Base-by-base conservation (phyloP, 2,888 invertebrate species). In the Ormyrus rosae region DNA sequence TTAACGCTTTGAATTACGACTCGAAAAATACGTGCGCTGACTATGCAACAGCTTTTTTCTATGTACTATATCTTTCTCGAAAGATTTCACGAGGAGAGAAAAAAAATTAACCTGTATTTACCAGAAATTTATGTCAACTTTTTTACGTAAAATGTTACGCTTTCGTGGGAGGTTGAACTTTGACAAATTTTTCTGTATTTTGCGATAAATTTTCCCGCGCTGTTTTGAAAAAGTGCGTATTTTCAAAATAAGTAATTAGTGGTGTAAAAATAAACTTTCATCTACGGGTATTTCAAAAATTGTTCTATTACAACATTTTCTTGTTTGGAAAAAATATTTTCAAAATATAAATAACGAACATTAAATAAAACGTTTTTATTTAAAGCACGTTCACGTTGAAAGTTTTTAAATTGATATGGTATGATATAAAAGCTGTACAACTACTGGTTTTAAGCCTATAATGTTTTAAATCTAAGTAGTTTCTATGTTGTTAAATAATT, bases 101-200 rank as follows among this genome's bases (percentile, higher is more conserved):
- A 69, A 70, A 70, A 34, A 34, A n/a, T n/a, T n/a, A n/a, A 0
- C 63, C 64, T 55, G 56, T 48, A 63, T 46, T 70, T 70, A 53
- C 68, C 5, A 5, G 34, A 53, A 76, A 76, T 76, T 51, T 58
- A 68, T 68, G 46, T 50, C 53, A 60, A 51, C 68, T 74, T 73
- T 73, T 73, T 55, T 50, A 11, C n/a, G 19, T 55, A 45, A 73
- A 73, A 55, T 55, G 13, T 55, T 64, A 10, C 8, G 19, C 19
- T 53, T 53, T 53, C 34, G 8, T 11, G 9, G 5, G 67, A 2
- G 46, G 11, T 46, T 63, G 53, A 67, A 67, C 34, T 67, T n/a
- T 34, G 51, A 2, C 13, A 64, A 19, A 60, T 7, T 60, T 60
- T 60, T 60, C 19, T 9, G 6, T 60, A 10, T 60, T 60, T 19